Base-by-base conservation (phyloP, 2,888 invertebrate genomes). In the Punctoribates punctum region DNA sequence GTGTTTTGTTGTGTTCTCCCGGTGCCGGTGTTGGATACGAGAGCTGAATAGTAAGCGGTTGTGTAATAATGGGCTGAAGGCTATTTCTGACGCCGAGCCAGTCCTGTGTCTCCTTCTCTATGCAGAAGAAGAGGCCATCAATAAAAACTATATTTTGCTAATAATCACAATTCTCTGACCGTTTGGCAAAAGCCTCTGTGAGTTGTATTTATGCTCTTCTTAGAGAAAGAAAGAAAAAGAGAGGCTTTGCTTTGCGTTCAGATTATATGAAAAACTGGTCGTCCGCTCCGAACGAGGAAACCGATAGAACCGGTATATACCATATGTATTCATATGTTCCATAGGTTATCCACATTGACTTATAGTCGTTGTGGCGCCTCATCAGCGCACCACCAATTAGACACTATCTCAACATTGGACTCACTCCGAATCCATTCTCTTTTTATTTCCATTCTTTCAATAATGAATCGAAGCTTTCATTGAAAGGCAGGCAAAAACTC, bases 351-450 rank as follows among this genome's bases (percentile, higher is more conserved):
- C n/a, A 54, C 54, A 54, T 20, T 54, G 5, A 20, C 20, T n/a
- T 6, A 54, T 20, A 54, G 54, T n/a, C 54, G 20, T 54, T 54
- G 54, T 54, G 54, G 54, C 54, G 54, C 54, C 54, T 20, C 54
- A 54, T 54, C 54, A 54, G n/a, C n/a, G 54, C 54, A 54, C 15
- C 54, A 54, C 54, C 54, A 54, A 54, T 54, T 54, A 54, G 54
- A 54, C 54, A 54, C 54, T 20, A 54, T 54, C 54, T 54, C 54
- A 17, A 54, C 54, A 54, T 54, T 54, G 20, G 54, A n/a, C 20
- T 54, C 54, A 54, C 20, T 54, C n/a, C n/a, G 54, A 54, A 54
- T 54, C 54, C 20, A 54, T 54, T 54, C 20, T 54, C 20, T n/a
- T 48, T 48, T 48, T 48, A 5, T 8, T 54, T 20, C 54, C 8